Evolutionary conservation across 2,888 invertebrate genomes (phyloP).

Genomic region (Punctoribates punctum): DNA sequence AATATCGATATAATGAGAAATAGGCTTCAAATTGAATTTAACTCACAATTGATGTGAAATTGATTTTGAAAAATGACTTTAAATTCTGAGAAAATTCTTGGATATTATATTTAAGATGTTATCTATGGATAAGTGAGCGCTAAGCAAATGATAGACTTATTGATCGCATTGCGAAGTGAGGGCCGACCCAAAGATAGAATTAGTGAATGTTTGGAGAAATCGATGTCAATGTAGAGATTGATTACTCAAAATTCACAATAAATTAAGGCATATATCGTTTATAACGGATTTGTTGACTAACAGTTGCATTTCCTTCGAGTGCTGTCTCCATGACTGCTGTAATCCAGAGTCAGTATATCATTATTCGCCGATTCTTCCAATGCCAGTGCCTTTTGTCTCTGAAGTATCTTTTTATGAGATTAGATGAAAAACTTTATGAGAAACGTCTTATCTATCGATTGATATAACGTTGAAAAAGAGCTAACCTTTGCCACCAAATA

Average conservation of each 20-base stretch:
- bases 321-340: conserved; percentile 37
- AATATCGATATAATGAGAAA: not conserved
- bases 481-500: conserved; percentile 83
- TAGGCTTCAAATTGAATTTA: not conserved
- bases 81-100: not conserved
- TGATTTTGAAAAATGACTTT: conserved; percentile 31
- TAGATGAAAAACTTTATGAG: not conserved
- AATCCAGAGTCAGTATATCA: conserved; percentile 40
- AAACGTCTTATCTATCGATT: not conserved
- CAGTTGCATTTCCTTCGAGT: conserved; percentile 39
- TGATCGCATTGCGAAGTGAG: not conserved
- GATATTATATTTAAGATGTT: not conserved
- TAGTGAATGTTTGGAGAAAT: not conserved
- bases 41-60: not conserved
- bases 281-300: not conserved
- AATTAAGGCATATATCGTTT: conserved; percentile 19
- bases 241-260: conserved; percentile 15
- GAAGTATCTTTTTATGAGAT: conserved; percentile 36
- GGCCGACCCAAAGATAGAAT: not conserved
- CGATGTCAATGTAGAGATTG: not conserved
- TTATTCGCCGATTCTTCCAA: conserved; percentile 36
- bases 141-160: conserved; percentile 19
- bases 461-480: not conserved
- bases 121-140: not conserved
- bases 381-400: conserved; percentile 36